Evolutionary conservation across 2,797 vertebrate species (phyloP).

Genomic region (Eulemur mongoz): DNA sequence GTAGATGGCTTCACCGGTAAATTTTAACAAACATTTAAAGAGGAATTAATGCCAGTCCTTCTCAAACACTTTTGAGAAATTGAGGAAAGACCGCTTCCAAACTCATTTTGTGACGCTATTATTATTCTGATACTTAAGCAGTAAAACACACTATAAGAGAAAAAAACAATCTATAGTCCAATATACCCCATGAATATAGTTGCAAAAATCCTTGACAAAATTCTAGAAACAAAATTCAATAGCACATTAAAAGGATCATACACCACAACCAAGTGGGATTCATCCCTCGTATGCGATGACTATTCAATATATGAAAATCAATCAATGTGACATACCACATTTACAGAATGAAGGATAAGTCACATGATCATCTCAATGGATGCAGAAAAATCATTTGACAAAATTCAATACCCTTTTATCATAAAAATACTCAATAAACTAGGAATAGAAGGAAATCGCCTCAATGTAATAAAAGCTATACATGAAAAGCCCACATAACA

Average conservation of each 20-base stretch:
- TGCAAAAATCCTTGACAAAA: neutral
- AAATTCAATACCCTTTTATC: neutral
- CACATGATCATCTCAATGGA: neutral
- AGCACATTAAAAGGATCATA: neutral
- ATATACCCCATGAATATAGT: neutral
- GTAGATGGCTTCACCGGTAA: neutral
- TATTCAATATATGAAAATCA: neutral
- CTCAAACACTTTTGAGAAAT: neutral
- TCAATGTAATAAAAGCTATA: neutral
- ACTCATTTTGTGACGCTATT: neutral
- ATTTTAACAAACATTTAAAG: neutral
- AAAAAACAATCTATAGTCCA: neutral
- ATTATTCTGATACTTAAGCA: neutral
- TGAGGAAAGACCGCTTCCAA: neutral
- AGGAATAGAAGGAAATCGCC: neutral
- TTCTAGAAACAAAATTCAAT: neutral
- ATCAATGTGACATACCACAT: neutral
- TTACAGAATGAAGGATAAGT: neutral
- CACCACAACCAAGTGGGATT: neutral
- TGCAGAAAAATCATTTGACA: neutral
- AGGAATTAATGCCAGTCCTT: neutral
- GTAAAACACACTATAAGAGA: neutral
- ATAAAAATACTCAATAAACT: neutral
- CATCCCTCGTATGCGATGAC: neutral
- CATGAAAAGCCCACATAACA: neutral